These are phyloP conservation scores for Coenonympha glycerion DNA, from an alignment of 2,888 invertebrate genomes.

Conservation along the genomic window DNA sequence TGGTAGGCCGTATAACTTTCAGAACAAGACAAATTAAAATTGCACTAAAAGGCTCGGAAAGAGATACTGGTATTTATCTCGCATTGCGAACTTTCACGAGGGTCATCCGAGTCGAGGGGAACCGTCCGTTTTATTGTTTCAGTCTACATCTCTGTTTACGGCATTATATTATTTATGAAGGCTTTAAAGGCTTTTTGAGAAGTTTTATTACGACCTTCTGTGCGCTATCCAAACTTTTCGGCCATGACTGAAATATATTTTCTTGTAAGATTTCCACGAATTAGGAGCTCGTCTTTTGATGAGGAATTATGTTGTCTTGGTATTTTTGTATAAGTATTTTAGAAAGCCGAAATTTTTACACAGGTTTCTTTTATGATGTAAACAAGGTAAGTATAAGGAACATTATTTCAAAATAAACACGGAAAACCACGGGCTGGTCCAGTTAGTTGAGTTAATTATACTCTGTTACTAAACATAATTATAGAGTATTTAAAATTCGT, in stretches of 20 bases:
- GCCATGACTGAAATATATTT: not conserved
- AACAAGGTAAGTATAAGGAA: no score
- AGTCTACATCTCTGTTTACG: constrained; percentile 7
- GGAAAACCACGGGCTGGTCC: no score
- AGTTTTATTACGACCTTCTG: constrained; percentile 7
- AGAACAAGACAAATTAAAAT: constrained; percentile 9
- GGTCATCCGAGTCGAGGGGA: not conserved
- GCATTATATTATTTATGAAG: constrained; percentile 2
- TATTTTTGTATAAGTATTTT: no score
- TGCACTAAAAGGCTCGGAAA: constrained; percentile 1
- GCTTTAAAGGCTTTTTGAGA: not conserved
- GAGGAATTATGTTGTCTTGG: no score
- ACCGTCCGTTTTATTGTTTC: constrained; percentile 1
- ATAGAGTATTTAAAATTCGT: not conserved
- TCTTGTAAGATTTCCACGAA: no score
- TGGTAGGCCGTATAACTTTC: not conserved
- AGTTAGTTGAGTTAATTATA: no score
- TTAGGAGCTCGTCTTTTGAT: no score
- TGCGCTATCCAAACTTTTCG: not conserved
- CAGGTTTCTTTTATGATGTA: no score
- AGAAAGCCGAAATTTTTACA: no score
- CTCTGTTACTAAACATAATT: no score
- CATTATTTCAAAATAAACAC: no score
- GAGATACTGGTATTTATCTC: not conserved
- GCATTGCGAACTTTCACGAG: not conserved